Evolutionary conservation across 2,113 vertebrate species (phyloP), one percentile per base, ranked within the genome.

Genomic region (Todiramphus saurophagus): DNA sequence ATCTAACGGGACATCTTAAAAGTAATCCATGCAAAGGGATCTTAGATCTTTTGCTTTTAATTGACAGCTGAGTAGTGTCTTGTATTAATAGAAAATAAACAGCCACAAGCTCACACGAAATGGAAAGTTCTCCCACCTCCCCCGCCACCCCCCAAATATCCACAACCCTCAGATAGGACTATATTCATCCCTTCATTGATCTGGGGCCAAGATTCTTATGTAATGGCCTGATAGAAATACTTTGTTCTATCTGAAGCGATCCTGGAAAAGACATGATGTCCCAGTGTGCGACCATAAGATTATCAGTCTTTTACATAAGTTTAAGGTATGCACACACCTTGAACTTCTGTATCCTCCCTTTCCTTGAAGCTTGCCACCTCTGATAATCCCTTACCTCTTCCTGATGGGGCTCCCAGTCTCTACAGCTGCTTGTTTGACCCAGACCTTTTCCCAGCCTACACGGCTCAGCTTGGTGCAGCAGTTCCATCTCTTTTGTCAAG

Each of bases 311-410:
- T 78, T 82, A 77, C 59, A 55, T 93, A 76, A 94, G 48, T 80
- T 92, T 76, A 30, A 92, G 77, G 85, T 90, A 96, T 21, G 35
- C 8, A 44, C 24, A 63, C 16, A 88, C 75, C 50, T 94, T 79
- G 60, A 97, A 91, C 58, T 80, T 87, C 28, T 44, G 27, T 51
- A 28, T 93, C 60, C 68, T 73, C 80, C 85, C 31, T 93, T 89
- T 76, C 68, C 62, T 91, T 64, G 72, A 79, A n/a, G 37, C 24
- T 91, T 83, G 37, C 35, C 39, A 66, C 37, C 64, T 87, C 84
- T 4, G 9, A 73, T 83, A 66, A 44, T 58, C 55, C 63, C 43
- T 81, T 33, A 58, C 48, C 33, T 92, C 81, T 83, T 87, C 59
- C 81, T 84, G 37, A 31, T 85, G 50, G 33, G 10, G 23, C 48